Evolutionary conservation across 2,113 vertebrate genomes (phyloP).

Genomic region (Polypterus senegalus): DNA sequence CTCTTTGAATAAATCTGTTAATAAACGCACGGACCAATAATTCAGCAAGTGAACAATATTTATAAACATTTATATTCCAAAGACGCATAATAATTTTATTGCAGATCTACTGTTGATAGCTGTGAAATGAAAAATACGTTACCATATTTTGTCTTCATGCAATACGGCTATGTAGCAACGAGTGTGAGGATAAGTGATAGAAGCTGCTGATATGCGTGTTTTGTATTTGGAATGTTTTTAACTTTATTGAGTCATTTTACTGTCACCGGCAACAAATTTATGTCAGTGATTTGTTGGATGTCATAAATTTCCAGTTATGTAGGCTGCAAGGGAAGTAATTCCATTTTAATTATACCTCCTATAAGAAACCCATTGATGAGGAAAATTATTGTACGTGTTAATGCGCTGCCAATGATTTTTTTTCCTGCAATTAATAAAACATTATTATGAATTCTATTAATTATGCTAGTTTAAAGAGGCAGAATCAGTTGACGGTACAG

Average conservation of each 20-base stretch:
- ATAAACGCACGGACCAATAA: too few species aligned
- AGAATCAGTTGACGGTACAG: not conserved
- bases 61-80: too few species aligned
- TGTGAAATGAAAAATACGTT: too few species aligned
- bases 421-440: conserved; percentile 1
- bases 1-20: too few species aligned
- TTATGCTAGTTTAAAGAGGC: not conserved
- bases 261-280: conserved; percentile 1
- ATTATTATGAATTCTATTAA: not conserved
- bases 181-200: too few species aligned
- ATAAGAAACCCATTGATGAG: conserved; percentile 1
- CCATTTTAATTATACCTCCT: conserved; percentile 2
- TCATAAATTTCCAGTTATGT: conserved; percentile 3
- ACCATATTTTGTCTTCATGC: too few species aligned
- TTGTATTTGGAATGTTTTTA: not conserved
- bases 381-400: conserved; percentile 2
- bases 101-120: too few species aligned
- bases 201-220: too few species aligned
- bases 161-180: too few species aligned
- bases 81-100: too few species aligned
- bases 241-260: not conserved
- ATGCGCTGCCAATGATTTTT: conserved; percentile 1
- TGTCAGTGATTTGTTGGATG: not conserved
- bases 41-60: too few species aligned
- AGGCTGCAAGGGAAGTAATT: not conserved